These are phyloP conservation scores for Tachyglossus aculeatus DNA, from an alignment of 2,797 vertebrate species.

Conservation along the genomic window DNA sequence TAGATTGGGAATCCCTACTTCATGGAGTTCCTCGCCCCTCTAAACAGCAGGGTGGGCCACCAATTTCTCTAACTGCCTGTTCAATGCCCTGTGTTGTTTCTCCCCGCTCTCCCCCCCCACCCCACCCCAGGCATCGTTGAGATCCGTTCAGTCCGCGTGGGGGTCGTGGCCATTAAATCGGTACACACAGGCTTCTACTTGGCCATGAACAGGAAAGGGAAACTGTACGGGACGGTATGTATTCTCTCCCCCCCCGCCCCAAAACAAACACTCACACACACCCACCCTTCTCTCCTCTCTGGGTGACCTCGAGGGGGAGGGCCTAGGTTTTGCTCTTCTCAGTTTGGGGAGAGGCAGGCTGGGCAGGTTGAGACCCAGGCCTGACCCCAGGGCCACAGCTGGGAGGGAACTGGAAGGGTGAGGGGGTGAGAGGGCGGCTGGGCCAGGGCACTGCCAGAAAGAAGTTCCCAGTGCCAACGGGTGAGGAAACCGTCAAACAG, in stretches of 20 bases:
- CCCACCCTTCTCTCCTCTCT: neutral
- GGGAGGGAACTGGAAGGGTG: no score
- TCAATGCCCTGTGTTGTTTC: rapidly evolving
- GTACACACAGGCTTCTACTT: constrained; percentile 91
- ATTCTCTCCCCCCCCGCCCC: no score
- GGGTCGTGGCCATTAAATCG: constrained; percentile 91
- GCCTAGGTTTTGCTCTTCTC: rapidly evolving
- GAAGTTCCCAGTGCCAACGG: neutral
- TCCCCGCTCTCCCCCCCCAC: neutral
- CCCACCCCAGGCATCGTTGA: constrained; percentile 87
- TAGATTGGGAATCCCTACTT: neutral
- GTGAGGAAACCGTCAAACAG: neutral
- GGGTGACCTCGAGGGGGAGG: rapidly evolving
- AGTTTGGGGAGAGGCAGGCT: neutral
- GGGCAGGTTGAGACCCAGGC: rapidly evolving
- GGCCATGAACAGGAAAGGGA: constrained; percentile 93
- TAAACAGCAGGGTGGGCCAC: neutral
- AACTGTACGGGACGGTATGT: constrained; percentile 93
- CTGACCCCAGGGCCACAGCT: neutral
- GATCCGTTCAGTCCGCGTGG: constrained; percentile 92
- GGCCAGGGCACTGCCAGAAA: neutral
- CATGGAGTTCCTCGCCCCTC: neutral
- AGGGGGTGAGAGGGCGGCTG: neutral
- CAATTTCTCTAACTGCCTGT: no score
- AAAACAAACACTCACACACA: no score